These are phyloP conservation scores for Coluber constrictor DNA, from an alignment of 2,797 vertebrate genomes.

Conservation along the genomic window DNA sequence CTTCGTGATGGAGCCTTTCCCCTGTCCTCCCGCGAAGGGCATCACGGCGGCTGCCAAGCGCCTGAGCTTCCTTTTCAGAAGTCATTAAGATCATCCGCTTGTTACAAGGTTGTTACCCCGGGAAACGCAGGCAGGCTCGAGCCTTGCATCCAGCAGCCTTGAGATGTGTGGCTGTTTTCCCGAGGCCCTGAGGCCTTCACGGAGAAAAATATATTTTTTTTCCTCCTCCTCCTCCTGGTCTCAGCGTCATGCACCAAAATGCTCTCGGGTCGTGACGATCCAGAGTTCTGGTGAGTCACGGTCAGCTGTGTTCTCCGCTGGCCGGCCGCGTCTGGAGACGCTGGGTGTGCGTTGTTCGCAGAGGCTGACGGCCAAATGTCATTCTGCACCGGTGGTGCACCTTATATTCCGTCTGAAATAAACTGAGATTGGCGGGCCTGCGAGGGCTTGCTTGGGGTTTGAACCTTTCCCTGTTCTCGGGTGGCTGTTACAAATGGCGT, in stretches of 20 bases:
- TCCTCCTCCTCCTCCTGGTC: not conserved
- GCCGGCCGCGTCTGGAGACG: not conserved
- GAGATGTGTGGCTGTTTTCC: not conserved
- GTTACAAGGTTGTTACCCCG: not conserved
- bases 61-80: not conserved
- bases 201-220: not conserved
- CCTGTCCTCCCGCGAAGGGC: not conserved
- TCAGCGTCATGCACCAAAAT: not conserved
- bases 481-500: not conserved
- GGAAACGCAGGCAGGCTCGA: not conserved
- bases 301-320: not conserved
- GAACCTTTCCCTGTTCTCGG: not conserved
- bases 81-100: constrained; percentile 5
- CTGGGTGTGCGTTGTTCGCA: not conserved
- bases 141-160: not conserved
- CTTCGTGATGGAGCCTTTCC: not conserved
- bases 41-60: not conserved
- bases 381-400: not conserved
- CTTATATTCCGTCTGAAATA: not conserved
- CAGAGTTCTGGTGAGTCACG: not conserved
- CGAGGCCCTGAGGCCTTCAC: not conserved
- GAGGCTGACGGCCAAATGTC: not conserved
- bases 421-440: not conserved
- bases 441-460: not conserved
- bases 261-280: not conserved